Conservation (phyloP, 1,140 invertebrate genomes). For the Cyclargus thomasi region DNA sequence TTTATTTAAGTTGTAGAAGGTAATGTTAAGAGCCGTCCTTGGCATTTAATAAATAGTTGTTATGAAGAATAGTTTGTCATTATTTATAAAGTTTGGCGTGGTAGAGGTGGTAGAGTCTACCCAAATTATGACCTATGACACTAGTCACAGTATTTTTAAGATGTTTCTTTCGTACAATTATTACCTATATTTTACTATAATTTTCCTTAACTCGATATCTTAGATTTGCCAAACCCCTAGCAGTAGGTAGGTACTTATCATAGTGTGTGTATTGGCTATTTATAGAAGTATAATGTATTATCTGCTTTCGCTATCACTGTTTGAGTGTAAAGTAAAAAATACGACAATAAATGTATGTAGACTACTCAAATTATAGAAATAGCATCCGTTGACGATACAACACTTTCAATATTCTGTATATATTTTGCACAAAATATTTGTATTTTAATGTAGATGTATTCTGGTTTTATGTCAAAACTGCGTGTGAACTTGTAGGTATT, state of each 20-base stretch:
- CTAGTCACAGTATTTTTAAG: not conserved
- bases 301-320: not conserved
- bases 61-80: not conserved
- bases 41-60: not conserved
- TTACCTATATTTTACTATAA: not conserved
- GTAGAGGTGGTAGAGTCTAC: not conserved
- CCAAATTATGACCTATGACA: not conserved
- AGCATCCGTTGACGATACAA: not conserved
- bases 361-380: slow-evolving; percentile 18
- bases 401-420: slow-evolving; percentile 3
- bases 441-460: not conserved
- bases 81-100: not conserved
- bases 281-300: not conserved
- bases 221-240: not conserved
- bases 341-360: slow-evolving; percentile 39
- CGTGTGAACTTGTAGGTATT: slow-evolving; percentile 11
- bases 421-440: not conserved
- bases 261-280: slow-evolving; percentile 1
- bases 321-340: slow-evolving; percentile 23
- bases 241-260: slow-evolving; percentile 10
- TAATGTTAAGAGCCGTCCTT: not conserved
- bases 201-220: not conserved
- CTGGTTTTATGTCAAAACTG: not conserved
- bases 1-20: not conserved
- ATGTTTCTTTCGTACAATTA: not conserved